A percentile compares a stretch with the other conserved stretches of the same genome.
Evolutionary conservation across 2,888 invertebrate genomes (phyloP).

Genomic region (Pyrocoelia pectoralis): DNA sequence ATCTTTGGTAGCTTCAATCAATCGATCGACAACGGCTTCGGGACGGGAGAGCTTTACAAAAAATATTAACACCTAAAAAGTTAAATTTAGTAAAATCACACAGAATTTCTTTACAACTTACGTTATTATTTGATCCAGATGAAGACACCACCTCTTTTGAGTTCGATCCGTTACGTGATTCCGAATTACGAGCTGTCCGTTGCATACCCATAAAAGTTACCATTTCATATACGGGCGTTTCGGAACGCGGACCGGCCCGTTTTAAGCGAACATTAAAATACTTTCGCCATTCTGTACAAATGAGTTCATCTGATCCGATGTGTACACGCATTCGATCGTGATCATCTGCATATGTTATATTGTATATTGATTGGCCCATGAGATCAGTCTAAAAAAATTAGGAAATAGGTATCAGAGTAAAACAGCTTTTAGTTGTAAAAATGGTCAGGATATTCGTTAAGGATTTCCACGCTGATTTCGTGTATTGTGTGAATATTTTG

Average conservation of each 20-base stretch:
- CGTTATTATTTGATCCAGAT: slow-evolving; percentile 26
- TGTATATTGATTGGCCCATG: slow-evolving; percentile 81
- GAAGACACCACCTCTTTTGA: slow-evolving; percentile 12
- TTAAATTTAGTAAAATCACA: slow-evolving; percentile 6
- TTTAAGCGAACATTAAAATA: slow-evolving; percentile 64
- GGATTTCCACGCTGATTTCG: too few relatives aligned
- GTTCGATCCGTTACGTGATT: slow-evolving; percentile 14
- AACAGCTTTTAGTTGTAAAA: too few relatives aligned
- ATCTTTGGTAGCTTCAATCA: slow-evolving; percentile 75
- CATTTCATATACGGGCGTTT: slow-evolving; percentile 74
- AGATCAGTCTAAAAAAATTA: slow-evolving; percentile 75
- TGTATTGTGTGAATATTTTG: too few relatives aligned
- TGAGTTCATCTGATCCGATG: slow-evolving; percentile 61
- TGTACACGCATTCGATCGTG: slow-evolving; percentile 75
- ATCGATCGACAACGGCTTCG: slow-evolving; percentile 70
- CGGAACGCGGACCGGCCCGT: slow-evolving; percentile 75
- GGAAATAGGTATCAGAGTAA: too few relatives aligned
- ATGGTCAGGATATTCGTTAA: too few relatives aligned
- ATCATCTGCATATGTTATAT: slow-evolving; percentile 83
- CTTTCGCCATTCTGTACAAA: slow-evolving; percentile 63
- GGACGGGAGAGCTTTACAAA: slow-evolving; percentile 78
- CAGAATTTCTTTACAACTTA: slow-evolving; percentile 13
- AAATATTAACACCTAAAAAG: slow-evolving; percentile 69
- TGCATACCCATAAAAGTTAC: slow-evolving; percentile 72
- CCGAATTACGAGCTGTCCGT: slow-evolving; percentile 34